Base-by-base conservation (phyloP, 2,888 invertebrate species). In the Philopedon plagiatum region DNA sequence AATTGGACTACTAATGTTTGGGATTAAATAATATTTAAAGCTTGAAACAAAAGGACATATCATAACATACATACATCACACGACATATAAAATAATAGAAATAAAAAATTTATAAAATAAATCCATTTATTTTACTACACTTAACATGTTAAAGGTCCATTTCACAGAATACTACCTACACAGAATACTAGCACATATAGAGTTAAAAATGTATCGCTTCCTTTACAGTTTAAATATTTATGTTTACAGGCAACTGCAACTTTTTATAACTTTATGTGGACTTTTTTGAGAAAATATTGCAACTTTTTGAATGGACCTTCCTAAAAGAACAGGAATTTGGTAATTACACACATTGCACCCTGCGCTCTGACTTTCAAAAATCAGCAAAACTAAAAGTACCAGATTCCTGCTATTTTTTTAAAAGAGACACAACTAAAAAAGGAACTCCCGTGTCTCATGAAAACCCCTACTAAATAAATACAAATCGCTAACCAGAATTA, bases 1-100 rank as follows among this genome's bases (percentile, higher is more conserved):
- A 54, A 15, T 13, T 29, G 23, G 13, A 19, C 19, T 49, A 23
- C 26, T 23, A 15, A 51, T 18, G 9, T 51, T 15, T 29, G 51
- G 29, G 18, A 18, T 54, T 8, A 54, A 54, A 54, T 54, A 54
- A 54, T 29, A 54, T 54, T 54, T 54, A 54, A 54, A 54, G 51
- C 51, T 54, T 54, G 15, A 54, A 54, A 46, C n/a, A 9, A 54
- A 54, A 54, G 2, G 23, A 23, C 21, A 51, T 7, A 13, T 4
- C 9, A 21, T 51, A 15, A 26, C 26, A 26, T 51, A 26, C 26
- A 26, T 51, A 26, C 15, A 13, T 51, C 51, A 51, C 51, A 51
- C 26, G 11, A 26, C 11, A 29, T 2, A 29, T 5, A 41, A 41
- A 41, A 41, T 15, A 3, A 18, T n/a, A 46, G 21, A 46, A 46